A percentile compares a stretch with the other conserved stretches of the same genome.
Evolutionary conservation across 2,888 invertebrate species (phyloP).

Genomic region (Griposia aprilina): DNA sequence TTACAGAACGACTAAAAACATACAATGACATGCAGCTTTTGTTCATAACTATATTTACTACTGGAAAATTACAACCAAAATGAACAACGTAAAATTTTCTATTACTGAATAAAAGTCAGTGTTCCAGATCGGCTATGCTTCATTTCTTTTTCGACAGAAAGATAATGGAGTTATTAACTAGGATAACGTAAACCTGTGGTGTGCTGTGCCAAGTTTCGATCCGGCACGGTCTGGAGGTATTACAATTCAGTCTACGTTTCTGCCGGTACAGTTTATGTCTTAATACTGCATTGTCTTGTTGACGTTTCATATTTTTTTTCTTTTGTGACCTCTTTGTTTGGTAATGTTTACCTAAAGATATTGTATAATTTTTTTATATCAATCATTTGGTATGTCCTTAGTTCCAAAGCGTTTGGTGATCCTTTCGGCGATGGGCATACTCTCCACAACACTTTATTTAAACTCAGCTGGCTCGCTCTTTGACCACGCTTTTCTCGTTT

Average conservation of each 20-base stretch:
- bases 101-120: constrained; percentile 44
- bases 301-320: background rate
- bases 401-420: background rate
- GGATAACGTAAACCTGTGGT: constrained; percentile 46
- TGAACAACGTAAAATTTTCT: constrained; percentile 23
- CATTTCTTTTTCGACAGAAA: constrained; percentile 63
- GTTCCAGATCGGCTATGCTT: constrained; percentile 43
- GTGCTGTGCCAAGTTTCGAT: constrained; percentile 66
- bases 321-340: background rate
- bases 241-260: constrained; percentile 51
- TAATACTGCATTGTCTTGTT: constrained; percentile 50
- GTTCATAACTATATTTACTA: constrained; percentile 19
- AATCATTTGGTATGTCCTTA: background rate
- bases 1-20: constrained; percentile 24
- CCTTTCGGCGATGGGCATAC: background rate
- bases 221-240: constrained; percentile 41
- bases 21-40: constrained; percentile 13
- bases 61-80: constrained; percentile 12
- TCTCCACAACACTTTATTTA: background rate
- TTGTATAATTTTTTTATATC: no score
- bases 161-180: constrained; percentile 66
- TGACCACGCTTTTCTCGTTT: no score
- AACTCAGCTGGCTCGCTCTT: no score
- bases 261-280: constrained; percentile 34
- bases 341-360: background rate